Percentiles rank a stretch among this genome's conserved stretches.
Evolutionary conservation across 30 jellyfish, hydroid and myxozoan species (phyloP).

Genomic region (Mastigias papua): DNA sequence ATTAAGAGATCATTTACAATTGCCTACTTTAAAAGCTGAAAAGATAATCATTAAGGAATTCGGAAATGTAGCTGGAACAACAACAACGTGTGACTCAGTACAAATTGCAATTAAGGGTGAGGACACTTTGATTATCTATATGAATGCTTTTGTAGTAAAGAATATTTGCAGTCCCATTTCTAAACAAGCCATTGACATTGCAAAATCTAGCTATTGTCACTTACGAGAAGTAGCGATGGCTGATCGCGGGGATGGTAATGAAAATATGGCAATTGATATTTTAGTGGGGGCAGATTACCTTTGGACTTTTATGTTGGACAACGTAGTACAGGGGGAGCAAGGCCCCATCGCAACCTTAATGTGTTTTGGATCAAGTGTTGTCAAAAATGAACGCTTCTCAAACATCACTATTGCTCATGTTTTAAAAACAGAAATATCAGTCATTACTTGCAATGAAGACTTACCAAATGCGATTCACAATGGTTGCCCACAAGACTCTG

Average conservation of each 20-base stretch:
- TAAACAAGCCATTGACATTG: conserved; percentile 12
- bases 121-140: background rate
- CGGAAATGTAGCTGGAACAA: conserved; percentile 12
- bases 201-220: background rate
- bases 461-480: too few relatives aligned
- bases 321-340: background rate
- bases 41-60: conserved; percentile 12
- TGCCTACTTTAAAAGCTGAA: conserved; percentile 12
- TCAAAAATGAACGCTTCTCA: background rate
- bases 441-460: background rate
- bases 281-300: background rate
- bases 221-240: conserved; percentile 30
- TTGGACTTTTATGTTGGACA: background rate
- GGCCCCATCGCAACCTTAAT: background rate
- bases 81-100: background rate
- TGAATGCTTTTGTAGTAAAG: conserved; percentile 25
- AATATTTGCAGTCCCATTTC: conserved; percentile 47
- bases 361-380: background rate
- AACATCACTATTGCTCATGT: background rate
- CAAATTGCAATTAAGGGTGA: conserved; percentile 6
- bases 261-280: background rate
- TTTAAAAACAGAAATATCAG: background rate
- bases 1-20: background rate
- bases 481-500: too few relatives aligned
- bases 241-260: conserved; percentile 1